Evolutionary conservation across 2,113 vertebrate genomes (phyloP).

Genomic region (Condylura cristata): DNA sequence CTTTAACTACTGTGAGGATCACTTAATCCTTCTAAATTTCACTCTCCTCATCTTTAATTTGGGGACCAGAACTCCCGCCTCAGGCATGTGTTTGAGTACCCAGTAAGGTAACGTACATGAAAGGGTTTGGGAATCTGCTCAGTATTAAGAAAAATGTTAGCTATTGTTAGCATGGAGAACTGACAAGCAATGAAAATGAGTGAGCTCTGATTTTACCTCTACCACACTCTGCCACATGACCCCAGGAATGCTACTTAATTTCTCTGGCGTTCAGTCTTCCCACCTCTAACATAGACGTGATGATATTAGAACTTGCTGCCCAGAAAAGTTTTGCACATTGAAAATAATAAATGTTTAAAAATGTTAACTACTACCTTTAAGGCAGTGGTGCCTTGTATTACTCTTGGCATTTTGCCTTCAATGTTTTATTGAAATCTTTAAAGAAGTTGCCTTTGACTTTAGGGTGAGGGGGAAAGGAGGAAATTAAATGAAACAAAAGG

Average conservation of each 20-base stretch:
- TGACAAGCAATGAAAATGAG: background rate
- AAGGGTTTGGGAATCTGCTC: constrained; percentile 9
- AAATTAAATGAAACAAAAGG: background rate
- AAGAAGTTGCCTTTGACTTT: background rate
- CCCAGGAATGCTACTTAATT: background rate
- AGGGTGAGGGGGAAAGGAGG: too few relatives aligned
- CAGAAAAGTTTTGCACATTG: constrained; percentile 13
- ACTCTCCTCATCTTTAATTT: constrained; percentile 34
- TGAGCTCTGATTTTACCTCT: constrained; percentile 1
- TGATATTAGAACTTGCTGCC: background rate
- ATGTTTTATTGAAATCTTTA: constrained; percentile 35
- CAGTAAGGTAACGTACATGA: background rate
- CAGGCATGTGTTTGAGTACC: background rate
- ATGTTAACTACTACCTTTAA: background rate
- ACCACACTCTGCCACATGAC: background rate
- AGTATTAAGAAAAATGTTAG: constrained; percentile 30
- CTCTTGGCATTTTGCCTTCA: constrained; percentile 17
- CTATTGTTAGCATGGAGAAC: background rate
- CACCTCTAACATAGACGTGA: background rate
- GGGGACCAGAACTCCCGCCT: background rate
- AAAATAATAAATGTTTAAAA: constrained; percentile 25
- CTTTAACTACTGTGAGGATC: background rate
- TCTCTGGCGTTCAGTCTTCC: background rate
- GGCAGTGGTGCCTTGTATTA: background rate
- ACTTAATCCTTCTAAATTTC: constrained; percentile 38